phyloP scores from a whole-genome alignment of 2,797 vertebrate species.

The Melanogrammus aeglefinus region DNA sequence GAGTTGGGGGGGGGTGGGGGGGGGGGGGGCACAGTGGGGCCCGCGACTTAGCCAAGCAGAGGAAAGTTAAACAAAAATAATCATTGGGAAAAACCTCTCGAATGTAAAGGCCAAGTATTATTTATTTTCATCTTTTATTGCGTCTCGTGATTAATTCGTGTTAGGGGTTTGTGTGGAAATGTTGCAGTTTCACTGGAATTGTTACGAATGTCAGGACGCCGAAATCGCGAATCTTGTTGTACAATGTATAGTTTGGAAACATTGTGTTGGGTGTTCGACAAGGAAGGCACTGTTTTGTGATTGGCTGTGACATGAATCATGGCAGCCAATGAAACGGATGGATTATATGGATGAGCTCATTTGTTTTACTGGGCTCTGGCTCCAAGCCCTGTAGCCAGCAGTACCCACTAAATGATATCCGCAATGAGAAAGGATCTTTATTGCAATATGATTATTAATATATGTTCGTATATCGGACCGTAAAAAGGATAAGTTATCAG shows the following conservation, averaged over 20 bases:
- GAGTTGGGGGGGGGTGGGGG: slow-evolving; percentile 38
- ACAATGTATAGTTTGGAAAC: slow-evolving; percentile 40
- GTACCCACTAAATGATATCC: not conserved
- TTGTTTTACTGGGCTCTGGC: slow-evolving; percentile 58
- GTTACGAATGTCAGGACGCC: not conserved
- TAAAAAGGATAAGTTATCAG: not conserved
- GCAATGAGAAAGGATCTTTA: no score
- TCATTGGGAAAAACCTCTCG: slow-evolving; percentile 42
- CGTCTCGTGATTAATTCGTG: slow-evolving; percentile 62
- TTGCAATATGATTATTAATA: not conserved
- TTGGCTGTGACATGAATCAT: slow-evolving; percentile 64
- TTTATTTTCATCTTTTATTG: slow-evolving; percentile 48
- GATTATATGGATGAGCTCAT: slow-evolving; percentile 61
- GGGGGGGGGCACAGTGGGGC: slow-evolving; percentile 30
- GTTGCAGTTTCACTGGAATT: not conserved
- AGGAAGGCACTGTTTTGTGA: slow-evolving; percentile 51
- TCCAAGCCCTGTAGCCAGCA: slow-evolving; percentile 39
- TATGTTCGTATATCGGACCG: not conserved
- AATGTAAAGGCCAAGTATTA: slow-evolving; percentile 56
- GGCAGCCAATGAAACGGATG: slow-evolving; percentile 60
- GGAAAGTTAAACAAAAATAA: slow-evolving; percentile 52
- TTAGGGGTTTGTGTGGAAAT: slow-evolving; percentile 42
- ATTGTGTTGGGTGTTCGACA: slow-evolving; percentile 47
- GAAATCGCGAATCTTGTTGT: not conserved
- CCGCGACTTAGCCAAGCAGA: slow-evolving; percentile 49